Base-by-base conservation (phyloP, 2,113 vertebrate species). In the Gobio gobio region DNA sequence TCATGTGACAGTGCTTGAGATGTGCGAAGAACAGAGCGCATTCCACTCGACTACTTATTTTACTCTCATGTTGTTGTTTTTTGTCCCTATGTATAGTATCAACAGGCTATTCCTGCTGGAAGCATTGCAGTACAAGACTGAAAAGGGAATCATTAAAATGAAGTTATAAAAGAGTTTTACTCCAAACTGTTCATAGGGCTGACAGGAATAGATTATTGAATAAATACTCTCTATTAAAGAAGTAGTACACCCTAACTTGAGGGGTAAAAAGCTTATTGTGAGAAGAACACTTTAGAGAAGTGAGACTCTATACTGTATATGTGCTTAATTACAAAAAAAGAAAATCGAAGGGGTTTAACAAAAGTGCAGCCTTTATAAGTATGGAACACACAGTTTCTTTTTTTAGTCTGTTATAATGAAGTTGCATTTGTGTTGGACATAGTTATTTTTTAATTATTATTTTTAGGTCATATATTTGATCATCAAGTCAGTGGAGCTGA, bases 1-100 rank as follows among this genome's bases (percentile, higher is more conserved):
- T 92, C 90, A 92, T 91, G 90, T 92, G 92, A 90, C 58, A 40
- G 47, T 83, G 24, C 66, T 85, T 74, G 49, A 36, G 29, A 68
- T 36, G 74, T 76, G 72, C 90, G 73, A 80, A 56, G 54, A 91
- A 58, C 49, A 43, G 81, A 5, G 36, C 10, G 51, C 43, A 49
- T 43, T 58, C 5, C 3, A 22, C 54, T 54, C 20, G 29, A 78
- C 66, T 0, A 14, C 10, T 16, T 51, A 1, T 63, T 26, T 70
- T 47, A 64, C 13, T 81, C 10, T n/a, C 16, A 45, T 56, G 75
- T 54, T n/a, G 24, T 68, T 36, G 10, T 12, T 74, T 87, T 36
- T 3, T 54, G 1, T 58, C 7, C 0, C 4, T 43, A 7, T 58
- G 16, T 83, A 29, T 29, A 40, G 20, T 63, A 36, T 47, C 7